Percentiles rank a stretch among this genome's conserved stretches.
These are phyloP conservation scores for Spheniscus humboldti DNA, from an alignment of 2,797 vertebrate genomes.

Conservation along the genomic window DNA sequence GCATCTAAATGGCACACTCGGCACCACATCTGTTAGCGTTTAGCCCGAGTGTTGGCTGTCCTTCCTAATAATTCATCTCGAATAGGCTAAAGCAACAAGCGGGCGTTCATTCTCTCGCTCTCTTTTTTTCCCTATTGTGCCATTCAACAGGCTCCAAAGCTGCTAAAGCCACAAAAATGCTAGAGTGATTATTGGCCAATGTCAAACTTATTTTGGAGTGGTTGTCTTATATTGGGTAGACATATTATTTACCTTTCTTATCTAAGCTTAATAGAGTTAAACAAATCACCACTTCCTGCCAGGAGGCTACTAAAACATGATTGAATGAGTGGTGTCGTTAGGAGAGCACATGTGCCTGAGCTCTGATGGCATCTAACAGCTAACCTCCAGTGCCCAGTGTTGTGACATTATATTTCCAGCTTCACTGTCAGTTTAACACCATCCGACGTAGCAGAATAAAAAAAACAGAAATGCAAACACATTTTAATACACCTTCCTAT, in stretches of 20 bases:
- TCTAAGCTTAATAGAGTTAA: constrained; percentile 69
- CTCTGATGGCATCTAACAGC: constrained; percentile 26
- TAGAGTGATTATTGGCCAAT: constrained; percentile 69
- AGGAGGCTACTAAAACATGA: constrained; percentile 23
- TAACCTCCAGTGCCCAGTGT: neutral
- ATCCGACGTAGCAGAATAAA: neutral
- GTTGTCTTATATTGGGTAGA: constrained; percentile 60
- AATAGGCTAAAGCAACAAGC: neutral
- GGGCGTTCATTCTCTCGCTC: neutral
- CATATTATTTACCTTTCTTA: constrained; percentile 71
- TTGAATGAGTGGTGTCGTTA: constrained; percentile 30
- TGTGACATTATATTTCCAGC: constrained; percentile 23
- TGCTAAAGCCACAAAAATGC: constrained; percentile 73
- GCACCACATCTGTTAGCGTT: constrained; percentile 10
- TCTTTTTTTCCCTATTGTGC: constrained; percentile 38
- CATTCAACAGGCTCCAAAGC: constrained; percentile 52
- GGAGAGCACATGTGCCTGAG: constrained; percentile 40
- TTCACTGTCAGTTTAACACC: constrained; percentile 28
- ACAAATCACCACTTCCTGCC: constrained; percentile 64
- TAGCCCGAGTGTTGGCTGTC: constrained; percentile 3
- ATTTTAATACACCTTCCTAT: neutral
- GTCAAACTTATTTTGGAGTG: constrained; percentile 74
- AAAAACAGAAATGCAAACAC: neutral
- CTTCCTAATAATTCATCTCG: constrained; percentile 54
- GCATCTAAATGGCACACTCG: neutral